Conservation (phyloP, 2,113 vertebrate genomes). For the Nycticryphes semicollaris region DNA sequence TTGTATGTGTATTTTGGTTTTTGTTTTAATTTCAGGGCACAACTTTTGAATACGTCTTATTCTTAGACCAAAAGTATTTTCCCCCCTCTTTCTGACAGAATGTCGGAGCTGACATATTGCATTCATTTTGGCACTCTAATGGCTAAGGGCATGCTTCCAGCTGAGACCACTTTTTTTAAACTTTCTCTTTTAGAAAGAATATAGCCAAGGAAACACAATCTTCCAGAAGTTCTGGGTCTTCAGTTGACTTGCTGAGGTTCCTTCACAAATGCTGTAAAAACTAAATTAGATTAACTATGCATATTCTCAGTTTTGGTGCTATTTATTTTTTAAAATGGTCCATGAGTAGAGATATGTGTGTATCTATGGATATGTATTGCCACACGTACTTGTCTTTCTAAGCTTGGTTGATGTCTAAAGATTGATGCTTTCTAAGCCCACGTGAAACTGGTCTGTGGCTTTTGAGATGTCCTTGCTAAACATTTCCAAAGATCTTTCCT, state of each 20-base stretch:
- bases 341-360: not conserved
- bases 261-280: not conserved
- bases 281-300: not conserved
- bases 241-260: not conserved
- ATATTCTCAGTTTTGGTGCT: not conserved
- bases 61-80: not conserved
- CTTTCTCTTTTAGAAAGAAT: not conserved
- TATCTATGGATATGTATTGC: no score
- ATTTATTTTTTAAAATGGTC: not conserved
- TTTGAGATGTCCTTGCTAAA: not conserved
- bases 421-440: not conserved
- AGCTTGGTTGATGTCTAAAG: not conserved
- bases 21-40: not conserved
- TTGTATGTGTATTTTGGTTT: accelerated
- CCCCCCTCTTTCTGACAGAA: not conserved
- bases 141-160: not conserved
- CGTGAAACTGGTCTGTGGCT: not conserved
- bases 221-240: not conserved
- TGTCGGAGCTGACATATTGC: not conserved
- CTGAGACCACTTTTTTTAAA: not conserved
- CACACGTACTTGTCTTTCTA: not conserved
- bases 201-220: not conserved
- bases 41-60: not conserved
- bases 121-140: not conserved
- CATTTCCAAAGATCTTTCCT: not conserved